Evolutionary conservation across 1,140 invertebrate genomes (phyloP).

Genomic region (Drosophila takahashii): DNA sequence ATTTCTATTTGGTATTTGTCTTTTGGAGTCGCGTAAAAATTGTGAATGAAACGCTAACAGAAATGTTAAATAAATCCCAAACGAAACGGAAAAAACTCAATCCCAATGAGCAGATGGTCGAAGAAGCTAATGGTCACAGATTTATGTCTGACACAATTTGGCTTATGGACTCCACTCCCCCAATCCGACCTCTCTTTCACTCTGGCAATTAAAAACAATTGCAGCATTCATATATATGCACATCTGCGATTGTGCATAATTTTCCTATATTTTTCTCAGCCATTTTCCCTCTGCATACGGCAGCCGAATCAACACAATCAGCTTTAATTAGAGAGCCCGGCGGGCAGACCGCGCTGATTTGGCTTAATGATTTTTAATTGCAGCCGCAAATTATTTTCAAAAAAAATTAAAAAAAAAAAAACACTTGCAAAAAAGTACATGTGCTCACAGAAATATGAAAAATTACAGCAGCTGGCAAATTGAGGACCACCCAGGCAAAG

Average conservation of each 20-base stretch:
- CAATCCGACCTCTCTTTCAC: slow-evolving; percentile 8
- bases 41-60: slow-evolving; percentile 63
- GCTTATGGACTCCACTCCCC: slow-evolving; percentile 27
- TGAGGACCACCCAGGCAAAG: slow-evolving; percentile 46
- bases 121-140: slow-evolving; percentile 37
- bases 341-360: slow-evolving; percentile 69
- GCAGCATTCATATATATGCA: slow-evolving; percentile 47
- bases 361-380: slow-evolving; percentile 77
- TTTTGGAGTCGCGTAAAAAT: slow-evolving; percentile 39
- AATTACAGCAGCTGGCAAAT: slow-evolving; percentile 38
- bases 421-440: slow-evolving; percentile 9
- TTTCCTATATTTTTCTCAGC: slow-evolving; percentile 26
- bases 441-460: slow-evolving; percentile 34
- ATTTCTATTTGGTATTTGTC: slow-evolving; percentile 34
- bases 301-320: slow-evolving; percentile 66
- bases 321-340: slow-evolving; percentile 70
- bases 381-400: slow-evolving; percentile 55
- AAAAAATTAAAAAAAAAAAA: slow-evolving; percentile 14
- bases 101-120: slow-evolving; percentile 45
- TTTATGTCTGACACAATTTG: slow-evolving; percentile 49
- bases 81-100: slow-evolving; percentile 3
- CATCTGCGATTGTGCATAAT: slow-evolving; percentile 40
- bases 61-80: slow-evolving; percentile 28
- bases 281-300: slow-evolving; percentile 41
- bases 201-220: slow-evolving; percentile 71